Evolutionary conservation across 1,140 invertebrate genomes (phyloP).

Genomic region (Pseudoatta argentina): DNA sequence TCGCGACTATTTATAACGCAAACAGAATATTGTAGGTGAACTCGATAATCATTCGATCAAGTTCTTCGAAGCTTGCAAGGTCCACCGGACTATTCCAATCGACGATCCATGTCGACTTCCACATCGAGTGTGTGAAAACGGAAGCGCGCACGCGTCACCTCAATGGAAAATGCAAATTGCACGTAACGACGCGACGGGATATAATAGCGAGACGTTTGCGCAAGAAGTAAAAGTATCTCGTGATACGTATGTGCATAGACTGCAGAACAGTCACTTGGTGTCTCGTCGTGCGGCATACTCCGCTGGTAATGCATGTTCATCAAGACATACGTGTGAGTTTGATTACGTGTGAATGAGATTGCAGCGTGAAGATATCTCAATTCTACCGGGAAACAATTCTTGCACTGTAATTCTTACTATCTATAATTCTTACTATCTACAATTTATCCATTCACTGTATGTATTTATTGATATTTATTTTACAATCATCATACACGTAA

Average conservation of each 20-base stretch:
- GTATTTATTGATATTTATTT: conserved; percentile 4
- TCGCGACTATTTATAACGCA: conserved; percentile 51
- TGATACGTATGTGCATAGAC: background rate
- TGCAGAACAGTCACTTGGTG: background rate
- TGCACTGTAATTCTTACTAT: background rate
- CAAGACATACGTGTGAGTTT: conserved; percentile 21
- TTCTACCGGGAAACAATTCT: conserved; percentile 35
- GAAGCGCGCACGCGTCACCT: conserved; percentile 43
- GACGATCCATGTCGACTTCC: conserved; percentile 18
- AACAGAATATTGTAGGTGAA: conserved; percentile 44
- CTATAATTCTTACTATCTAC: background rate
- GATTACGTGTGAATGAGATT: conserved; percentile 58
- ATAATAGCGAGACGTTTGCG: conserved; percentile 40
- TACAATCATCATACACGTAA: background rate
- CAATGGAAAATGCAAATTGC: conserved; percentile 57
- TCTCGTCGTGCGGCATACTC: conserved; percentile 17
- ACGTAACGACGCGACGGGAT: conserved; percentile 34
- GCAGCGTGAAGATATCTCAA: conserved; percentile 27
- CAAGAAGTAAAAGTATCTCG: conserved; percentile 59
- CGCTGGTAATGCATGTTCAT: conserved; percentile 21
- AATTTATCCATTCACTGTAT: background rate
- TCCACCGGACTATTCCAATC: conserved; percentile 27
- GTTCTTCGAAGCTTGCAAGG: conserved; percentile 19
- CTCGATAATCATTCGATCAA: conserved; percentile 39
- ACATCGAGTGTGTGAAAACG: conserved; percentile 57